Evolutionary conservation across 2,113 vertebrate genomes (phyloP).

Genomic region (Odontesthes bonariensis): DNA sequence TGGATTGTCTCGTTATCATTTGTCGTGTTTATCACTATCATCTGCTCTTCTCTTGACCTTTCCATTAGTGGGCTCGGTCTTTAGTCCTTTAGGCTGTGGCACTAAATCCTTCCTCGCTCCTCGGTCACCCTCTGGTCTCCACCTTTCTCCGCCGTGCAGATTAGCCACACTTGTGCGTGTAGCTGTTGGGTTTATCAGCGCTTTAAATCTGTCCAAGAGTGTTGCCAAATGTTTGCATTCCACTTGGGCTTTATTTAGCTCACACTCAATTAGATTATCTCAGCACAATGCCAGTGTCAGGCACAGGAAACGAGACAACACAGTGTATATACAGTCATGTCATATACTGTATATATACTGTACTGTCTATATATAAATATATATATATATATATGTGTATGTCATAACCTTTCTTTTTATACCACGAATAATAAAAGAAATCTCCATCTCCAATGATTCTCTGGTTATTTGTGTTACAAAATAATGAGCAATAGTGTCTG

Average conservation of each 20-base stretch:
- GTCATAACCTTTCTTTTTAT: too few relatives aligned
- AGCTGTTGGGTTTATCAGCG: constrained; percentile 62
- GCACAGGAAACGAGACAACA: constrained; percentile 16
- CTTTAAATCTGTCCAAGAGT: constrained; percentile 46
- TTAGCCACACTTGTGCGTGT: constrained; percentile 40
- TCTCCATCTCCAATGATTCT: too few relatives aligned
- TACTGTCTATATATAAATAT: too few relatives aligned
- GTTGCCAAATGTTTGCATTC: constrained; percentile 61
- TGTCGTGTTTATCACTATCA: constrained; percentile 27
- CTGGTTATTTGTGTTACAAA: too few relatives aligned
- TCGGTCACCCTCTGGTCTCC: constrained; percentile 23
- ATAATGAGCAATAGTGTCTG: too few relatives aligned
- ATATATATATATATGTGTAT: too few relatives aligned
- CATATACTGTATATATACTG: neutral
- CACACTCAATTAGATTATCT: constrained; percentile 52
- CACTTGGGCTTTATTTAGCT: constrained; percentile 62
- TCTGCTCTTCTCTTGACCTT: constrained; percentile 57
- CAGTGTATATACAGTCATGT: neutral
- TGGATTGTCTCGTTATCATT: constrained; percentile 53
- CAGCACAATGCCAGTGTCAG: constrained; percentile 32
- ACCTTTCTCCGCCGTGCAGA: constrained; percentile 48
- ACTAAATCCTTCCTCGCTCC: constrained; percentile 24
- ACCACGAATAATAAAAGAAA: too few relatives aligned
- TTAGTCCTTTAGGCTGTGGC: constrained; percentile 33
- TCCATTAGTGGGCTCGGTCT: constrained; percentile 40